phyloP scores from a whole-genome alignment of 1,140 invertebrate species.

The Hirudo medicinalis region DNA sequence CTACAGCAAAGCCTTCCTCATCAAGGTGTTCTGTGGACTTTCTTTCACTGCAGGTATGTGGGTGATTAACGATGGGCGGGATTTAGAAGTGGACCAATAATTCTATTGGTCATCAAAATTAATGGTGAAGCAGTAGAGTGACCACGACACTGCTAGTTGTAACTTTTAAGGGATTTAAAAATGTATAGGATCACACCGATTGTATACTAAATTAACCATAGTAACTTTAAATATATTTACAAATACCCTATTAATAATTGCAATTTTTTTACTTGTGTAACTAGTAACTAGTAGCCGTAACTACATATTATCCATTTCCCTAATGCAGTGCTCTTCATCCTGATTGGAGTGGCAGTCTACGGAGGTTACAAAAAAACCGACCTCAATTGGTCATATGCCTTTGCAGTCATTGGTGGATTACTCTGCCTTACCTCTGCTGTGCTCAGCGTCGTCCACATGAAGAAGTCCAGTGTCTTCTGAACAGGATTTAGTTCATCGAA shows the following conservation, averaged over 20 bases:
- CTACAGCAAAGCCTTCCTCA: conserved; percentile 3
- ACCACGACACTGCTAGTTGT: too few relatives aligned
- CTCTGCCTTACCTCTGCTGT: conserved; percentile 18
- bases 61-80: too few relatives aligned
- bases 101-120: too few relatives aligned
- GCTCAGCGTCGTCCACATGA: conserved; percentile 22
- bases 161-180: too few relatives aligned
- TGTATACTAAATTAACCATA: too few relatives aligned
- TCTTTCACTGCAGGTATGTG: conserved; percentile 12
- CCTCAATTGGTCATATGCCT: conserved; percentile 21
- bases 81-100: too few relatives aligned
- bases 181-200: too few relatives aligned
- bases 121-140: too few relatives aligned
- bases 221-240: too few relatives aligned
- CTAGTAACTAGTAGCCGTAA: background rate
- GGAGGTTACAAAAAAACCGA: conserved; percentile 16
- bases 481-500: background rate
- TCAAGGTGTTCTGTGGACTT: conserved; percentile 12
- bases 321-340: conserved; percentile 21
- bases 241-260: too few relatives aligned
- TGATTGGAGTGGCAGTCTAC: conserved; percentile 22
- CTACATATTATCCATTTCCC: background rate
- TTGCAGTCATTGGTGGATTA: conserved; percentile 16
- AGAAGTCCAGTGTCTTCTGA: conserved; percentile 21
- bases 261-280: too few relatives aligned